These are phyloP conservation scores for Mizuhopecten yessoensis DNA, from an alignment of 1,140 invertebrate genomes.

Conservation along the genomic window DNA sequence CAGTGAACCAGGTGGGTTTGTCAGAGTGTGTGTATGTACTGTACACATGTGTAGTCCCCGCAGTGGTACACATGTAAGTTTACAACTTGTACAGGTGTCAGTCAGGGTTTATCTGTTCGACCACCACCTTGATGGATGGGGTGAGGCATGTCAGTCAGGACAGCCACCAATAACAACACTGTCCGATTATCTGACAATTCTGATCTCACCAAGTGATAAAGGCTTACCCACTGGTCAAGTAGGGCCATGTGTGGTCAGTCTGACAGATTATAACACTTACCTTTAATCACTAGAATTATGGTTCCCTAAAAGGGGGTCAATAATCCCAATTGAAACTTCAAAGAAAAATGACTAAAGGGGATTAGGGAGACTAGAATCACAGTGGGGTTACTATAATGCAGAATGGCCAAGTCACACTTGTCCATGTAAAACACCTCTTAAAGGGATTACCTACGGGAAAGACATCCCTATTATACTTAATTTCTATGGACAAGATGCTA, in stretches of 20 bases:
- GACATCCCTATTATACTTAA: background rate
- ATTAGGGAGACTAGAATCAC: background rate
- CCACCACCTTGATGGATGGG: background rate
- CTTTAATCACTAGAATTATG: background rate
- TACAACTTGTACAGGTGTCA: background rate
- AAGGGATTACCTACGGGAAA: background rate
- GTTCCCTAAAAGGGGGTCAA: background rate
- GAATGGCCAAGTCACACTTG: background rate
- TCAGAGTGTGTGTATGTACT: background rate
- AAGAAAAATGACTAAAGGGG: background rate
- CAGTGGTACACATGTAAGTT: background rate
- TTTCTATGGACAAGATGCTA: background rate
- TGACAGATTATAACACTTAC: constrained; percentile 5
- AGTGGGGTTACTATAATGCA: background rate
- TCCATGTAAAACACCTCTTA: background rate
- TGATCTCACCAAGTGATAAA: background rate
- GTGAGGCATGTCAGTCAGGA: constrained; percentile 12
- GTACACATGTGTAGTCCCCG: background rate
- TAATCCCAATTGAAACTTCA: background rate
- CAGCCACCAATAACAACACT: background rate
- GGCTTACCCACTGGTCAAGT: background rate
- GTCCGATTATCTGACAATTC: background rate
- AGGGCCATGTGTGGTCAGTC: background rate
- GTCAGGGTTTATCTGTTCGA: background rate
- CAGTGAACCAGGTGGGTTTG: background rate